These are phyloP conservation scores for Aplochiton taeniatus DNA, from an alignment of 2,797 vertebrate genomes.

Conservation along the genomic window DNA sequence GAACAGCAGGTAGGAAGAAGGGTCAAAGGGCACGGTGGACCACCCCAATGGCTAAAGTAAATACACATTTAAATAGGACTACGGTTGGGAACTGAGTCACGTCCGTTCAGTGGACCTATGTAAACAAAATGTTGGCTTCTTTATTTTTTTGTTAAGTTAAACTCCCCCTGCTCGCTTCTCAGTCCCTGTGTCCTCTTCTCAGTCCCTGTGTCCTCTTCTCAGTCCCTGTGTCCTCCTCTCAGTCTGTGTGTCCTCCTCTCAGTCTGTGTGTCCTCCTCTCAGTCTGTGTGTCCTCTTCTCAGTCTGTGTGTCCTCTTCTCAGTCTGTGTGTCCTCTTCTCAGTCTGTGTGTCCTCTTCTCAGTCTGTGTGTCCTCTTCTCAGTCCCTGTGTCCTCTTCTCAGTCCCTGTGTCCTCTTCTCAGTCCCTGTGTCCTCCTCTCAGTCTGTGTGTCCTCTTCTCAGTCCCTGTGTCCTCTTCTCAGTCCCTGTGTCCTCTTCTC, in stretches of 20 bases:
- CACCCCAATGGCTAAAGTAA: too few species aligned
- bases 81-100: too few species aligned
- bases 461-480: not conserved
- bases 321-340: not conserved
- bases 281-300: not conserved
- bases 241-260: not conserved
- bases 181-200: not conserved
- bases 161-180: too few species aligned
- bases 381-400: not conserved
- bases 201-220: slow-evolving; percentile 41
- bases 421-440: not conserved
- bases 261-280: not conserved
- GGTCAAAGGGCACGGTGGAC: not conserved
- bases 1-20: slow-evolving; percentile 67
- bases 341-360: not conserved
- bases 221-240: not conserved
- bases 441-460: too few species aligned
- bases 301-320: not conserved
- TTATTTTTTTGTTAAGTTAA: too few species aligned
- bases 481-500: slow-evolving; percentile 41
- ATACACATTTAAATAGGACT: too few species aligned
- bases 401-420: slow-evolving; percentile 41
- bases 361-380: too few species aligned
- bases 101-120: too few species aligned
- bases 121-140: too few species aligned